Percentiles rank a stretch among this genome's conserved stretches.
phyloP scores from a whole-genome alignment of 2,888 invertebrate species.

The Drosophila meridiana region DNA sequence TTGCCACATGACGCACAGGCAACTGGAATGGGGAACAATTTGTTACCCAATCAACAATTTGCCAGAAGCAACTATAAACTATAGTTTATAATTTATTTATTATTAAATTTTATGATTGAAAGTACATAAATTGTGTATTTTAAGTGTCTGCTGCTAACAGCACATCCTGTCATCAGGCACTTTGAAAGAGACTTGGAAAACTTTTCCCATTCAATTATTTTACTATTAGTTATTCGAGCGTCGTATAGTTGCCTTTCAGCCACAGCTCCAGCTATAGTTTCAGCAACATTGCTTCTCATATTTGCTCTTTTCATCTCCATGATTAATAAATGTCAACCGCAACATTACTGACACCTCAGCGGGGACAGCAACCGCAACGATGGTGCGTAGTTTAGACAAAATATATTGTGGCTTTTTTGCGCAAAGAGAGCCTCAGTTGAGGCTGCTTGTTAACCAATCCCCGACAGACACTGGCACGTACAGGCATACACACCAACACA shows the following conservation, averaged over 20 bases:
- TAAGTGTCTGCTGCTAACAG: background rate
- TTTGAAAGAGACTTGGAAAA: slow-evolving; percentile 24
- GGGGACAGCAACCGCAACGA: slow-evolving; percentile 27
- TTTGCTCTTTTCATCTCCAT: slow-evolving; percentile 44
- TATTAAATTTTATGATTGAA: slow-evolving; percentile 19
- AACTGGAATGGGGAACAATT: slow-evolving; percentile 30
- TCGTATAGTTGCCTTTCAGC: slow-evolving; percentile 45
- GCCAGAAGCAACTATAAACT: slow-evolving; percentile 5
- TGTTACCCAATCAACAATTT: slow-evolving; percentile 23
- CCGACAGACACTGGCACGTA: slow-evolving; percentile 14
- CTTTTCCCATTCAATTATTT: slow-evolving; percentile 75
- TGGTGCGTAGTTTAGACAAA: slow-evolving; percentile 46
- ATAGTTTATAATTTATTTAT: slow-evolving; percentile 3
- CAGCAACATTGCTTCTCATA: slow-evolving; percentile 25
- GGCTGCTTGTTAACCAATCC: slow-evolving; percentile 21
- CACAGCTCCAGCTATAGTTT: slow-evolving; percentile 30
- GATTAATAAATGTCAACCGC: slow-evolving; percentile 78
- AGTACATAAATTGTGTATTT: background rate
- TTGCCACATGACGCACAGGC: slow-evolving; percentile 50
- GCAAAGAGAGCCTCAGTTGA: slow-evolving; percentile 14
- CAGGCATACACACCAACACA: slow-evolving; percentile 7
- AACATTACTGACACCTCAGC: slow-evolving; percentile 74
- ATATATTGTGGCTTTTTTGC: slow-evolving; percentile 53
- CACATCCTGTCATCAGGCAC: slow-evolving; percentile 27
- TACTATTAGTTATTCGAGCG: slow-evolving; percentile 66